Evolutionary conservation across 2,888 invertebrate genomes (phyloP), one percentile per base, ranked within the genome.

Genomic region (Cylindroiulus punctatus): DNA sequence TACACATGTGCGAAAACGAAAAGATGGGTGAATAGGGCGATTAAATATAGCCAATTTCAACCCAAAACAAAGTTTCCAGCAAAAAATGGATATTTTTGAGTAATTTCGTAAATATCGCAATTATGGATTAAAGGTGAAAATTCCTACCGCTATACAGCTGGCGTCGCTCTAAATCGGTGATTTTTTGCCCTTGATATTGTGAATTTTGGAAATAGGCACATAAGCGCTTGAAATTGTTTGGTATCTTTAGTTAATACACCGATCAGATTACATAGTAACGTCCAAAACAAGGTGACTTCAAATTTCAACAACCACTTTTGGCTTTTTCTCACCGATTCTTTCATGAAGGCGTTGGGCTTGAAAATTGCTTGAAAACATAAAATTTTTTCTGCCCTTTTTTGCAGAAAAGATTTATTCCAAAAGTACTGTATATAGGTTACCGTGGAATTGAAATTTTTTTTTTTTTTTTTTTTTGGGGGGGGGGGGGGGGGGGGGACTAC

Each of bases 71-170:
- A n/a, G 22, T 65, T 76, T 76, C 12, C 4, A 30, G 32, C 76
- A 76, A 76, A 32, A 76, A 32, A 76, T 32, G 30, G 76, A 17
- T 30, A 76, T 10, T 76, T 76, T 32, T 76, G 30, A 17, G 30
- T 76, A 76, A 76, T 76, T 76, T 30, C 32, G 30, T 76, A 76
- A 76, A 76, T 76, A 14, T 30, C 30, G 76, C 76, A 76, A 76
- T 76, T 76, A 76, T 76, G 76, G 30, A 32, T 32, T 76, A 76
- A 76, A 30, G 14, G 30, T 14, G 26, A 14, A 32, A 26, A 32
- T 76, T 76, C 30, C 30, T 14, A 26, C 30, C 76, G 76, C 30
- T 30, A 2, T 14, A 17, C 76, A 76, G 30, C 76, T 76, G 76
- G 30, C 30, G 30, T 76, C 76, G 76, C 76, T 32, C 26, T 30